These are phyloP conservation scores for Sebastes elongatus DNA, from an alignment of 2,797 vertebrate species.

Conservation along the genomic window DNA sequence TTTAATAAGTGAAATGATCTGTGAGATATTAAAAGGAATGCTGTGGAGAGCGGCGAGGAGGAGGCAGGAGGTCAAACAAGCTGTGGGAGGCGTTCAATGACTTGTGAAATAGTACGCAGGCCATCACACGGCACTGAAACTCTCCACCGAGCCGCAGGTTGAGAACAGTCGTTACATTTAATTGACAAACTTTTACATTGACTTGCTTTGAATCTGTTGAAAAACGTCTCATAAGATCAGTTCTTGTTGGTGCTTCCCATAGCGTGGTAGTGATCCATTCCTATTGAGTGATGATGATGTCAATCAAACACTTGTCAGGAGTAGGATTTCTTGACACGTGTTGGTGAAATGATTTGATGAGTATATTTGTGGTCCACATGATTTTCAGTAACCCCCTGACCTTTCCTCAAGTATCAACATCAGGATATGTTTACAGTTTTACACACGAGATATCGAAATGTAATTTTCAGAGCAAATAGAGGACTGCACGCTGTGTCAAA, in stretches of 20 bases:
- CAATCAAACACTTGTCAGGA: no score
- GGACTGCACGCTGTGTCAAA: background rate
- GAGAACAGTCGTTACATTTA: background rate
- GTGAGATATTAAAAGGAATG: constrained; percentile 7
- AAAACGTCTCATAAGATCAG: background rate
- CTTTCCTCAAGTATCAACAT: background rate
- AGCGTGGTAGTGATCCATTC: background rate
- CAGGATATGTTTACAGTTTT: background rate
- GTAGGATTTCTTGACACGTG: no score
- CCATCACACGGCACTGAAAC: background rate
- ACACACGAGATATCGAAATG: no score
- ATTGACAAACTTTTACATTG: background rate
- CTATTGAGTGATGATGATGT: background rate
- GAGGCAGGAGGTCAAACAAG: background rate
- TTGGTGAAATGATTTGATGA: no score
- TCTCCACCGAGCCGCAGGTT: background rate
- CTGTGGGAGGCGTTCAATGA: background rate
- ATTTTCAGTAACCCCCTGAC: background rate
- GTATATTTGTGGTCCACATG: background rate
- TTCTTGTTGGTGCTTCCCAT: background rate
- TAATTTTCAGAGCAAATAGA: background rate
- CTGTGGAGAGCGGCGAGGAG: background rate
- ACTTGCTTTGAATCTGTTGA: background rate
- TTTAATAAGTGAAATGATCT: constrained; percentile 35
- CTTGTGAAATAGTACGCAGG: background rate